Base-by-base conservation (phyloP, 1,140 invertebrate species). In the Planococcus citri region DNA sequence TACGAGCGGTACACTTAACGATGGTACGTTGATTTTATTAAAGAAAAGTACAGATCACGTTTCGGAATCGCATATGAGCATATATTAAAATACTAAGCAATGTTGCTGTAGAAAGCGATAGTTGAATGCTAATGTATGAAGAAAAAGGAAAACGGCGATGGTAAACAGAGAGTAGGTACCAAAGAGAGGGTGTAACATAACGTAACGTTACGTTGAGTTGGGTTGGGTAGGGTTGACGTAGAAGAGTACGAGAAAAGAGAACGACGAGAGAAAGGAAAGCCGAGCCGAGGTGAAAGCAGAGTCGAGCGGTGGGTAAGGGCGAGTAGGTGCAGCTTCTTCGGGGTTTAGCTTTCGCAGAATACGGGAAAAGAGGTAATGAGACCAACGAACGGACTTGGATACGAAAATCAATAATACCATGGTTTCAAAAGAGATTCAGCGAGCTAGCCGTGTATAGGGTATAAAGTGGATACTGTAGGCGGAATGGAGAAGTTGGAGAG, bases 381-480 rank as follows among this genome's bases (percentile, higher is more conserved):
- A 64, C 60, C 60, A 64, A 64, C 60, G 60, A 64, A 64, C 60
- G 60, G 60, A 64, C 60, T 24, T 64, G 60, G 60, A 64, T 64
- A 64, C 60, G 60, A 64, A 64, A 64, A 64, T 64, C 60, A 64
- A 64, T 64, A 64, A 64, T 17, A 64, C 60, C 60, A 64, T 64
- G 60, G 60, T 64, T 64, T 64, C 60, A 27, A 64, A 64, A 64
- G 60, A 64, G 21, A 64, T 64, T 64, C 60, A 24, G 60, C 60
- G 60, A 64, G 60, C 60, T 64, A 27, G 60, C 60, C 60, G 22
- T 27, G 41, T 51, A 51, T 51, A 51, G 41, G 41, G 41, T 25
- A 24, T 25, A 64, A 64, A 64, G 60, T 25, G 60, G 60, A 64
- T 64, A 64, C 25, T 64, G 60, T 64, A 64, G 60, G 60, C 60